phyloP scores from a whole-genome alignment of 2,888 invertebrate genomes.

The Empis livida region DNA sequence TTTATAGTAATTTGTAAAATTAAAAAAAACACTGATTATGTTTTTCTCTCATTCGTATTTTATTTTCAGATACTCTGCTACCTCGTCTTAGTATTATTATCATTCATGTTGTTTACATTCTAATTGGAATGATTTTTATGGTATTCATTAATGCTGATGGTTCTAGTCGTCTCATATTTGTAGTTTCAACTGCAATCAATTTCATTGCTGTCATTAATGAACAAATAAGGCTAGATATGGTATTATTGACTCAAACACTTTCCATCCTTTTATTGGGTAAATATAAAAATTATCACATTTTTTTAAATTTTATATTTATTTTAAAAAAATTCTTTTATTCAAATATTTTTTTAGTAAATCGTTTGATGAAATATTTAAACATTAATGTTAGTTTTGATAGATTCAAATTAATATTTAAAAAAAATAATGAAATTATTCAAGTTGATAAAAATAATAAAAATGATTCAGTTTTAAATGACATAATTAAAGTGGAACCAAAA shows the following conservation, averaged over 20 bases:
- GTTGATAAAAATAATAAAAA: too few relatives aligned
- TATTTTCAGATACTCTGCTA: slow-evolving; percentile 6
- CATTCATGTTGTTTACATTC: slow-evolving; percentile 7
- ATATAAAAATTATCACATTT: background rate
- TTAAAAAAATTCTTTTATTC: background rate
- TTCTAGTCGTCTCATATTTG: slow-evolving; percentile 3
- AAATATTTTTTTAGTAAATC: too few relatives aligned
- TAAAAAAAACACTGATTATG: too few relatives aligned
- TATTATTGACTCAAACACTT: background rate
- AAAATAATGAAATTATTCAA: too few relatives aligned
- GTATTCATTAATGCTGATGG: slow-evolving; percentile 9
- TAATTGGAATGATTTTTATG: slow-evolving; percentile 11
- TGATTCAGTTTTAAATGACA: too few relatives aligned
- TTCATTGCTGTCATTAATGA: background rate
- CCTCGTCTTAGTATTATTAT: background rate
- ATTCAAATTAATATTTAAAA: too few relatives aligned
- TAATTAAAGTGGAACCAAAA: too few relatives aligned
- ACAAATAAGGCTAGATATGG: background rate
- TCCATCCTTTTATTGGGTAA: background rate
- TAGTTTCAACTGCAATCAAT: background rate
- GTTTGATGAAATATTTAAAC: too few relatives aligned
- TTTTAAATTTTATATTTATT: background rate
- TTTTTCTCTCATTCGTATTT: background rate
- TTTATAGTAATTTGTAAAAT: too few relatives aligned
- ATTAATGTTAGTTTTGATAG: too few relatives aligned